These are phyloP conservation scores for Philaethria dido DNA, from an alignment of 2,888 invertebrate species.

Conservation along the genomic window DNA sequence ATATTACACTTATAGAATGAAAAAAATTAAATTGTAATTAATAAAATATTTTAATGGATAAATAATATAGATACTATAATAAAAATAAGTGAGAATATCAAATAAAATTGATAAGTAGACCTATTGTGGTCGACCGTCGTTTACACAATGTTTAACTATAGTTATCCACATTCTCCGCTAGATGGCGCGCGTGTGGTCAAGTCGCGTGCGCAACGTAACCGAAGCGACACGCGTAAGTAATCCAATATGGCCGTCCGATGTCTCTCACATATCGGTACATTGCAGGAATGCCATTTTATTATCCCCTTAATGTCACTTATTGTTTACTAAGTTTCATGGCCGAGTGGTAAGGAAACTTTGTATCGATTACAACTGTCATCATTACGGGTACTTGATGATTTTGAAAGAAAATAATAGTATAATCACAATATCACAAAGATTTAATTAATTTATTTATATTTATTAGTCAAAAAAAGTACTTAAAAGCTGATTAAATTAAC, in stretches of 20 bases:
- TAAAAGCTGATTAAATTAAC: no score
- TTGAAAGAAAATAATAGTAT: not conserved
- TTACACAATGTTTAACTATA: conserved; percentile 52
- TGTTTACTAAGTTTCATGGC: conserved; percentile 75
- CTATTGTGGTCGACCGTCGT: conserved; percentile 41
- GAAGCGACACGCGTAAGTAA: conserved; percentile 82
- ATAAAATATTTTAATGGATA: no score
- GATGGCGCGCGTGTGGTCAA: conserved; percentile 82
- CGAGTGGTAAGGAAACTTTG: conserved; percentile 62
- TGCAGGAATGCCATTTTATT: conserved; percentile 81
- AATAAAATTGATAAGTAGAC: conserved; percentile 20
- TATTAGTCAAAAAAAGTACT: no score
- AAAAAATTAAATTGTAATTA: no score
- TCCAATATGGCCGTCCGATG: conserved; percentile 78
- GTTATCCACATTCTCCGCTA: conserved; percentile 62
- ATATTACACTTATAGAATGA: no score
- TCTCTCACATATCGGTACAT: conserved; percentile 74
- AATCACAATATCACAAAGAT: not conserved
- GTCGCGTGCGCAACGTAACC: conserved; percentile 82
- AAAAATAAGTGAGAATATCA: not conserved
- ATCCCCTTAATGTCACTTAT: conserved; percentile 78
- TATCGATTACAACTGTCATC: conserved; percentile 36
- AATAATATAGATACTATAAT: not conserved
- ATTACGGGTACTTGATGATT: not conserved
- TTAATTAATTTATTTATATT: no score